Percentiles rank a stretch among this genome's conserved stretches.
phyloP scores from a whole-genome alignment of 2,888 invertebrate genomes.

The Apoda limacodes region DNA sequence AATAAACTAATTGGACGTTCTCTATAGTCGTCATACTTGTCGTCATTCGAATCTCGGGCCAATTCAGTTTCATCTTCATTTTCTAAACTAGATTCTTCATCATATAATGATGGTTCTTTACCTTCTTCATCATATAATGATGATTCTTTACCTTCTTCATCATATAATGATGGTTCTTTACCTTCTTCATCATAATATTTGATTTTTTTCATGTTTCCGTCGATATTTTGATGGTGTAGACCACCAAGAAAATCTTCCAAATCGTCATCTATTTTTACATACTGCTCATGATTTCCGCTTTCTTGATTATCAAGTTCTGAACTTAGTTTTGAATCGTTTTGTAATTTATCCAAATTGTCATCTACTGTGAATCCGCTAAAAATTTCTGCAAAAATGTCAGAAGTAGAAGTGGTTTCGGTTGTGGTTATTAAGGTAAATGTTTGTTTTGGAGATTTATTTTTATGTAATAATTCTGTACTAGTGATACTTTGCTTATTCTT shows the following conservation, averaged over 20 bases:
- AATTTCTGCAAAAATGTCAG: conserved; percentile 42
- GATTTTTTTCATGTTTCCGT: conserved; percentile 21
- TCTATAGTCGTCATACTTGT: conserved; percentile 28
- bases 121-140: conserved; percentile 24
- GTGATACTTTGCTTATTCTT: conserved; percentile 31
- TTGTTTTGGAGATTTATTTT: background rate
- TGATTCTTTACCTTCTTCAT: conserved; percentile 21
- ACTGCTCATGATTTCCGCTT: conserved; percentile 34
- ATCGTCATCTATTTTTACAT: conserved; percentile 38
- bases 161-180: conserved; percentile 15
- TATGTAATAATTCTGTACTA: conserved; percentile 12
- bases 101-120: conserved; percentile 24
- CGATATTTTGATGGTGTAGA: conserved; percentile 26
- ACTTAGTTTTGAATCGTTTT: conserved; percentile 19
- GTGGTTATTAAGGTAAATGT: conserved; percentile 21
- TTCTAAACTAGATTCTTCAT: conserved; percentile 9
- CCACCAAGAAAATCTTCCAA: conserved; percentile 45
- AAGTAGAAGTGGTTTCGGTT: conserved; percentile 27
- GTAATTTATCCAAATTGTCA: conserved; percentile 20
- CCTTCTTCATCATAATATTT: conserved; percentile 26
- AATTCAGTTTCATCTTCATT: conserved; percentile 24
- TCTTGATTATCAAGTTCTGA: conserved; percentile 30
- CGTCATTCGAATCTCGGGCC: conserved; percentile 22
- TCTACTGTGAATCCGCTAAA: conserved; percentile 40
- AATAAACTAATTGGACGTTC: conserved; percentile 43